Evolutionary conservation across 2,113 vertebrate species (phyloP).

Genomic region (Polyodon spathula): DNA sequence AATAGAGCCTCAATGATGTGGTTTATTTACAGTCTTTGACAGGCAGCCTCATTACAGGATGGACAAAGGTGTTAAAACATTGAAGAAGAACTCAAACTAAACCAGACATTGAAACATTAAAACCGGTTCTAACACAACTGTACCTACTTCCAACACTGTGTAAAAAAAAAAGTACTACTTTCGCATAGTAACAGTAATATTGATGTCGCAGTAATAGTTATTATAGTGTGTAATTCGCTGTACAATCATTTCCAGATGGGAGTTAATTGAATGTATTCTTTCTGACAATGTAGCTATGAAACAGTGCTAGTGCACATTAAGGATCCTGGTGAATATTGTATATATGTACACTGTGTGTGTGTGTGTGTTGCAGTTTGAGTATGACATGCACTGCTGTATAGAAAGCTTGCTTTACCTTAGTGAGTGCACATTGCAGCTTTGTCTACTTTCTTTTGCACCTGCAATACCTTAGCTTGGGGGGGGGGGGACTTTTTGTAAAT

Average conservation of each 20-base stretch:
- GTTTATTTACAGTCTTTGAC: no score
- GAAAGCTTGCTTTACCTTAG: conserved; percentile 27
- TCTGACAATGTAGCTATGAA: conserved; percentile 34
- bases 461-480: conserved; percentile 41
- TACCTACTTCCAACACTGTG: no score
- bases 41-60: no score
- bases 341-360: conserved; percentile 43
- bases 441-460: conserved; percentile 48
- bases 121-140: no score
- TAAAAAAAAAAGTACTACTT: no score
- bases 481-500: conserved; percentile 29
- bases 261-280: conserved; percentile 28
- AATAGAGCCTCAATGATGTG: no score
- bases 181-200: conserved; percentile 31
- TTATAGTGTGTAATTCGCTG: conserved; percentile 31
- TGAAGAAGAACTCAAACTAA: no score
- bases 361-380: conserved; percentile 53
- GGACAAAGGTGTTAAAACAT: no score
- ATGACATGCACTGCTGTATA: conserved; percentile 49
- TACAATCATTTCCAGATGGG: conserved; percentile 25
- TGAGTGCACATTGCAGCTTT: conserved; percentile 3
- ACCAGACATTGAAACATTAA: no score
- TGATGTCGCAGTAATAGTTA: conserved; percentile 20
- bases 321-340: conserved; percentile 43
- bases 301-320: conserved; percentile 25